Evolutionary conservation across 2,113 vertebrate species (phyloP).

Genomic region (Hydrochoerus hydrochaeris): DNA sequence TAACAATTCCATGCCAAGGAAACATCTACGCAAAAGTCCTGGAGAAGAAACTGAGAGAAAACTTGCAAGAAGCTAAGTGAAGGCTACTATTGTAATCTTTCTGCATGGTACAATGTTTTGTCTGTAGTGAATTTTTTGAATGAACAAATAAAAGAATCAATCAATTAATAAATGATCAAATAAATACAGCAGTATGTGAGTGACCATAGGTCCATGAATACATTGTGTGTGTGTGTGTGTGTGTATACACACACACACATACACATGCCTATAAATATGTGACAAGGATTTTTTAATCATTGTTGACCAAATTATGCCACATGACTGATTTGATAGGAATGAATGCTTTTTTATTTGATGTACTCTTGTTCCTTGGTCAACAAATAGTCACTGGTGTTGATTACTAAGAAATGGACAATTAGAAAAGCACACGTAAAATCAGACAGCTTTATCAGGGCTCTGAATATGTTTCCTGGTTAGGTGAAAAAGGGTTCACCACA

Average conservation of each 20-base stretch:
- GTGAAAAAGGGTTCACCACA: background rate
- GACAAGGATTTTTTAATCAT: background rate
- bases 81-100: background rate
- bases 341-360: background rate
- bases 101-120: background rate
- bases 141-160: background rate
- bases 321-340: background rate
- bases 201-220: background rate
- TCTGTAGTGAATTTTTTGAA: background rate
- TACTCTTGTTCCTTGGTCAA: background rate
- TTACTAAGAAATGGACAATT: background rate
- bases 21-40: background rate
- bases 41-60: background rate
- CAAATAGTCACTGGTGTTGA: background rate
- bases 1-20: background rate
- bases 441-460: background rate
- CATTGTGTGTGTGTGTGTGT: background rate
- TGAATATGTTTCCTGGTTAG: background rate
- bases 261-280: too few species aligned
- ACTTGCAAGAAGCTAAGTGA: constrained; percentile 9
- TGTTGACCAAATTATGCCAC: background rate
- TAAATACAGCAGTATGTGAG: background rate
- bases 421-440: background rate
- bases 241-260: background rate
- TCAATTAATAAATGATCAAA: background rate